Percentiles rank a stretch among this genome's conserved stretches.
Conservation (phyloP, 1,140 invertebrate species). For the Triops cancriformis region DNA sequence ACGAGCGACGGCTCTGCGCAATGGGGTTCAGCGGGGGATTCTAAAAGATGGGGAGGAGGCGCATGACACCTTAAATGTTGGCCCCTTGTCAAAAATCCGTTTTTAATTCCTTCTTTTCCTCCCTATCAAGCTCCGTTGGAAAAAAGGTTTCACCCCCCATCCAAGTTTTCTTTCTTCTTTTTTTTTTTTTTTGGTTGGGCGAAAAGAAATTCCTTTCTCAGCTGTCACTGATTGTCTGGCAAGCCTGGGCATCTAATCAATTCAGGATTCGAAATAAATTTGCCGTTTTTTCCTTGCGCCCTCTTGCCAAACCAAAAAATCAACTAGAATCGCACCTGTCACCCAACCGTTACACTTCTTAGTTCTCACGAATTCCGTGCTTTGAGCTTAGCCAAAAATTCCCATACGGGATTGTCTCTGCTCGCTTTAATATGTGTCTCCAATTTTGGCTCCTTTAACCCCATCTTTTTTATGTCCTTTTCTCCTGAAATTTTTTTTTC, state of each 20-base stretch:
- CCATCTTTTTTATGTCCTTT: no score
- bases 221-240: constrained; percentile 5
- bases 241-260: background rate
- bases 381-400: background rate
- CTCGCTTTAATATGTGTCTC: background rate
- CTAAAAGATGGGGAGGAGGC: background rate
- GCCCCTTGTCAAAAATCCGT: background rate
- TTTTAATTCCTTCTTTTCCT: background rate
- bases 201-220: background rate
- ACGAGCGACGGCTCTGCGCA: background rate
- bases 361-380: background rate
- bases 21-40: no score
- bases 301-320: background rate
- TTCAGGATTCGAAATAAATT: background rate
- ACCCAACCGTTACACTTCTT: background rate
- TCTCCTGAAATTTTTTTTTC: no score
- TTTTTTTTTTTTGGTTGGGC: background rate
- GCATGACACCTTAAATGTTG: background rate
- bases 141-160: background rate
- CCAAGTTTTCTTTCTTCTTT: background rate
- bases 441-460: no score
- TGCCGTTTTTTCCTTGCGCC: background rate
- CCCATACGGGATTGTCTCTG: background rate
- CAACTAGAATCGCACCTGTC: background rate
- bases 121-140: background rate